Conservation (phyloP, 64 coral and sea anemone genomes). For the Actinia tenebrosa region DNA sequence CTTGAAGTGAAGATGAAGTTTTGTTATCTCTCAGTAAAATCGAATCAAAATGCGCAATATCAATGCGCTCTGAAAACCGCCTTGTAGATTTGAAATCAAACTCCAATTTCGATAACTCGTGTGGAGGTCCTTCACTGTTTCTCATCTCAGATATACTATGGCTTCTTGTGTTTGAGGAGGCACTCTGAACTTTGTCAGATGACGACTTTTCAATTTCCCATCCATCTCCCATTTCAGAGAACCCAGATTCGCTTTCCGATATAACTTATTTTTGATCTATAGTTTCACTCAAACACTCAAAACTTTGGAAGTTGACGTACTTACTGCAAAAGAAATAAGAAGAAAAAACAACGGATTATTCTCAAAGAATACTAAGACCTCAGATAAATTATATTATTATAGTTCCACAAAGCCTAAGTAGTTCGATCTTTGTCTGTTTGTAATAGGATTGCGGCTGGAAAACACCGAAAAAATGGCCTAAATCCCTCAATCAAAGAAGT, state of each 20-base stretch:
- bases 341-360: neutral
- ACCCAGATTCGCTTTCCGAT: neutral
- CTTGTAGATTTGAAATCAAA: neutral
- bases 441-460: neutral
- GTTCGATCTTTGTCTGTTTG: neutral
- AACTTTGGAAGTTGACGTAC: neutral
- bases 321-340: neutral
- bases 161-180: neutral
- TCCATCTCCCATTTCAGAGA: neutral
- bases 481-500: neutral
- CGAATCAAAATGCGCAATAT: neutral
- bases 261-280: neutral
- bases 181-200: neutral
- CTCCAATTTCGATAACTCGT: neutral
- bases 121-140: neutral
- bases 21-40: neutral
- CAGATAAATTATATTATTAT: neutral
- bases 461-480: neutral
- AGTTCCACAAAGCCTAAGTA: neutral
- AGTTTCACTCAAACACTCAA: neutral
- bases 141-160: neutral
- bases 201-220: conserved; percentile 1
- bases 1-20: neutral
- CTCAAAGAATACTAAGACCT: neutral
- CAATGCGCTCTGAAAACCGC: neutral